Evolutionary conservation across 2,113 vertebrate species (phyloP).

Genomic region (Panurus biarmicus): DNA sequence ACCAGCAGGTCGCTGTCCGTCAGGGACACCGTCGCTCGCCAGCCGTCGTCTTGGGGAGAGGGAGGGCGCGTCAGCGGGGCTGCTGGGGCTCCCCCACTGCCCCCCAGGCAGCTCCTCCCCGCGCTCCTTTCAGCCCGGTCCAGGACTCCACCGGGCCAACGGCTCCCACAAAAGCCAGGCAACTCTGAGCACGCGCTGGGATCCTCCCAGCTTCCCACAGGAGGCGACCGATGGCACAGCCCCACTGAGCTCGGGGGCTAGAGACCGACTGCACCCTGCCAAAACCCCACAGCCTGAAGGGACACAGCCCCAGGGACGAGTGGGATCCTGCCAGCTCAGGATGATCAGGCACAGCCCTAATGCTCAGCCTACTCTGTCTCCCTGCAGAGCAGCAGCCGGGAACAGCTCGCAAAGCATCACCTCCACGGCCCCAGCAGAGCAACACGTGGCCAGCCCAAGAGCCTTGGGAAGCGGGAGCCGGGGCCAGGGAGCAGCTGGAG

Average conservation of each 20-base stretch:
- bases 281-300: neutral
- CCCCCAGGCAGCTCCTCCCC: neutral
- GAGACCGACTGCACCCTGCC: neutral
- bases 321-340: neutral
- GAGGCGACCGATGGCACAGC: fast-evolving
- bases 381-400: neutral
- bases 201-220: neutral
- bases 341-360: neutral
- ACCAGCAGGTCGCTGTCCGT: constrained; percentile 79
- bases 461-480: fast-evolving
- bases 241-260: fast-evolving
- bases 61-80: neutral
- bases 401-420: neutral
- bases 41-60: constrained; percentile 70
- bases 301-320: neutral
- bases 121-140: fast-evolving
- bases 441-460: fast-evolving
- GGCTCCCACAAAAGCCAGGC: neutral
- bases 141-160: fast-evolving
- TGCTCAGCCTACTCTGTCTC: neutral
- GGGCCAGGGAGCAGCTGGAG: neutral
- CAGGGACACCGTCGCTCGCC: constrained; percentile 80
- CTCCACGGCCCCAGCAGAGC: fast-evolving
- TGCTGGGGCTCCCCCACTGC: fast-evolving
- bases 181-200: neutral